Evolutionary conservation across 2,888 invertebrate species (phyloP), one percentile per base, ranked within the genome.

Genomic region (Drosophila pegasa): DNA sequence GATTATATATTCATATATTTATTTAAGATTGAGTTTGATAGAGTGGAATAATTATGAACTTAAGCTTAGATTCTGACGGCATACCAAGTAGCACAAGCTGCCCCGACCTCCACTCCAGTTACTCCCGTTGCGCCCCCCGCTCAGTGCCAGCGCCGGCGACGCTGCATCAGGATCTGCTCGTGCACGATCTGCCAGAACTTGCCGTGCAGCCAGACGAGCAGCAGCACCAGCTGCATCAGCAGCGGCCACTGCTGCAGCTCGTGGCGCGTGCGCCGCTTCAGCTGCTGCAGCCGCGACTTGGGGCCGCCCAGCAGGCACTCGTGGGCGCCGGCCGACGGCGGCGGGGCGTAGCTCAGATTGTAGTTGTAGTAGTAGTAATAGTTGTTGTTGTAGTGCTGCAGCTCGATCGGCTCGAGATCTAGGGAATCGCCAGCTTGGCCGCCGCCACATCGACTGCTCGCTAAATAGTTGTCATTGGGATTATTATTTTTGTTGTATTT

Each of bases 181-280:
- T 89, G 78, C 31, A 89, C 80, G 56, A 91, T 79, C 83, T 88
- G 87, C 90, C 91, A 91, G 75, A 91, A 87, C 65, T 89, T 90
- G 45, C 81, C 85, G 64, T 91, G 89, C 65, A 92, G 78, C 92
- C 92, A 91, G 45, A 92, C 76, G 61, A 91, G 56, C 51, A 91
- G 71, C 61, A 89, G 74, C 54, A 90, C 78, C 71, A 92, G 70
- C 72, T 91, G 90, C 79, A 91, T 88, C 50, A 92, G 88, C 75
- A 91, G 80, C 69, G 92, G 92, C 87, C 91, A 90, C 74, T 92
- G 89, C 41, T 89, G 80, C 14, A 91, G 80, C 58, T 91, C 90
- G 75, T 88, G 85, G 38, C 87, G 82, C 12, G 89, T 90, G 64
- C 91, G 86, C 20, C 88, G 85, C 67, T 86, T 90, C 63, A 91